phyloP scores from a whole-genome alignment of 2,797 vertebrate species.

The Tadarida brasiliensis region DNA sequence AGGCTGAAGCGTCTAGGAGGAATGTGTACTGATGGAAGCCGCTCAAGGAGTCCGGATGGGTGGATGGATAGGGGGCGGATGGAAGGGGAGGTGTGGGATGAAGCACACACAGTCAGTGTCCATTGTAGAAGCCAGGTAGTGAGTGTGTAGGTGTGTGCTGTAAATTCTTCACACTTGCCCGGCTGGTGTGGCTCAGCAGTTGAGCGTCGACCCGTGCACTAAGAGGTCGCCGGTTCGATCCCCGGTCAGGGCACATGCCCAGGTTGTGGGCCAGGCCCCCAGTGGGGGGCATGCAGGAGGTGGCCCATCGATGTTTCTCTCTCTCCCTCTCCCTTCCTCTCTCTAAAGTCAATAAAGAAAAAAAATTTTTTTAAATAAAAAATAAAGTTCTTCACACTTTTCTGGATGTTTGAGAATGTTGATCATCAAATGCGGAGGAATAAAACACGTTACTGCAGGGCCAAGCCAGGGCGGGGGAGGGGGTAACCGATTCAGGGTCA shows the following conservation, averaged over 20 bases:
- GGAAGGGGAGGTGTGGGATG: fast-evolving
- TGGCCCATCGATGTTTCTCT: too few relatives aligned
- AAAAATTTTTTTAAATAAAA: not conserved
- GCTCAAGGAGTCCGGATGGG: fast-evolving
- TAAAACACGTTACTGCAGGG: fast-evolving
- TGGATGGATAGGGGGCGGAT: fast-evolving
- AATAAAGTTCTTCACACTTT: not conserved
- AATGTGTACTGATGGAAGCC: fast-evolving
- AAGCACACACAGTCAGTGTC: fast-evolving
- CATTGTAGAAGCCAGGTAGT: fast-evolving
- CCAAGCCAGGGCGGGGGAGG: not conserved
- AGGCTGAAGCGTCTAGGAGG: not conserved
- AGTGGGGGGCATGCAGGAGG: too few relatives aligned
- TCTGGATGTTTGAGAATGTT: not conserved
- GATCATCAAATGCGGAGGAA: too few relatives aligned
- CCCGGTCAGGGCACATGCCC: too few relatives aligned
- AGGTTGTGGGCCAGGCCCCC: too few relatives aligned
- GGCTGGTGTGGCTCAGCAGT: too few relatives aligned
- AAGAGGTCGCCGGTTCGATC: too few relatives aligned
- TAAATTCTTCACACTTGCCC: not conserved
- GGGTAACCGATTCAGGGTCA: too few relatives aligned
- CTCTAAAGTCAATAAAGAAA: too few relatives aligned
- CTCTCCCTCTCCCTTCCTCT: too few relatives aligned
- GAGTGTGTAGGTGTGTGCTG: too few relatives aligned
- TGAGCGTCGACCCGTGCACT: too few relatives aligned